phyloP scores from a whole-genome alignment of 2,888 invertebrate genomes.

The Hirtodrosophila histrioides region DNA sequence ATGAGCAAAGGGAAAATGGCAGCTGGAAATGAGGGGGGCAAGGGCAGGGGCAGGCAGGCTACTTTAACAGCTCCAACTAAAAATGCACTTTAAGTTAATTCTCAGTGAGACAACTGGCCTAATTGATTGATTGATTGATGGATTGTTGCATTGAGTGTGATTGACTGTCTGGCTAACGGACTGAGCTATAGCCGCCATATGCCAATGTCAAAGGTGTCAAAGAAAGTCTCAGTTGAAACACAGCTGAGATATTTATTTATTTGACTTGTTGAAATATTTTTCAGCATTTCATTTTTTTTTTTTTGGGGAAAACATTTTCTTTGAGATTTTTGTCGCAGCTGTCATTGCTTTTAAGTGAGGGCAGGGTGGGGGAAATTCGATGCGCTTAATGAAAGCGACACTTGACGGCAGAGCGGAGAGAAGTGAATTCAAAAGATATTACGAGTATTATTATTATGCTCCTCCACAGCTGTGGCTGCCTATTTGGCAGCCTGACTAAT shows the following conservation, averaged over 20 bases:
- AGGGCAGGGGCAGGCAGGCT: not conserved
- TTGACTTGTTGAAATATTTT: slow-evolving; percentile 55
- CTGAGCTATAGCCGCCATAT: slow-evolving; percentile 45
- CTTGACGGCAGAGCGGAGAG: slow-evolving; percentile 33
- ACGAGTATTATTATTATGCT: slow-evolving; percentile 24
- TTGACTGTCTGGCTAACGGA: slow-evolving; percentile 45
- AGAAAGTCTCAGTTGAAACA: slow-evolving; percentile 12
- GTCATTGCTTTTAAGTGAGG: slow-evolving; percentile 60
- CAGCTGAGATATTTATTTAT: slow-evolving; percentile 59
- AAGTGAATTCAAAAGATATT: slow-evolving; percentile 17
- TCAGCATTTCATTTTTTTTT: slow-evolving; percentile 10
- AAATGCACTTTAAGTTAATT: slow-evolving; percentile 62
- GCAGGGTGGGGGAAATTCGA: slow-evolving; percentile 54
- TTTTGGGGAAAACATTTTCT: slow-evolving; percentile 21
- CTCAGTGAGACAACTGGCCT: slow-evolving; percentile 24
- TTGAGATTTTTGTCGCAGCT: slow-evolving; percentile 43
- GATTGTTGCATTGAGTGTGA: slow-evolving; percentile 49
- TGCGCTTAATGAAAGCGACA: slow-evolving; percentile 74
- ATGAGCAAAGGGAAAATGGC: slow-evolving; percentile 21
- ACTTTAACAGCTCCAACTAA: slow-evolving; percentile 59
- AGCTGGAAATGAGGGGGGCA: slow-evolving; percentile 14
- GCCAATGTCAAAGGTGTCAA: slow-evolving; percentile 65
- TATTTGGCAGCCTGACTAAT: slow-evolving; percentile 65
- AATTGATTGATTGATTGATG: slow-evolving; percentile 69
- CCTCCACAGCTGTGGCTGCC: slow-evolving; percentile 8